Evolutionary conservation across 2,888 invertebrate species (phyloP).

Genomic region (Drosophila melanosoma): DNA sequence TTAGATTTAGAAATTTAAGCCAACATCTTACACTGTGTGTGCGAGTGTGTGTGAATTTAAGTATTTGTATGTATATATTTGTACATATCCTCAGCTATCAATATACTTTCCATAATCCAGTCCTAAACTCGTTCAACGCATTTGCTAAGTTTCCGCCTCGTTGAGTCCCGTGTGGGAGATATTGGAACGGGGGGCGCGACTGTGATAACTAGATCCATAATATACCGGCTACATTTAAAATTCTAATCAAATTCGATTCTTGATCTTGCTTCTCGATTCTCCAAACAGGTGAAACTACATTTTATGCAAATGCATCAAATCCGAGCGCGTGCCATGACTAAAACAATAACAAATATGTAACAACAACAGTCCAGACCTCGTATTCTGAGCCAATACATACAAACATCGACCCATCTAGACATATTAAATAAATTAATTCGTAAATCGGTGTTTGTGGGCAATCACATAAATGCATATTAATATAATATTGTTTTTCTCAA

Average conservation of each 20-base stretch:
- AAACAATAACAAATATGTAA: constrained; percentile 52
- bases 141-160: constrained; percentile 29
- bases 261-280: constrained; percentile 50
- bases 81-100: background rate
- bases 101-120: constrained; percentile 8
- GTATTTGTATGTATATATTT: background rate
- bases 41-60: background rate
- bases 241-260: constrained; percentile 37
- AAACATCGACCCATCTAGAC: constrained; percentile 10
- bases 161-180: background rate
- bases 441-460: constrained; percentile 5
- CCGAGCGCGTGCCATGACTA: constrained; percentile 41
- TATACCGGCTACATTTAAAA: constrained; percentile 21
- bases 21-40: background rate
- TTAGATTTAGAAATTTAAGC: background rate
- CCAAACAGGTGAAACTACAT: constrained; percentile 79
- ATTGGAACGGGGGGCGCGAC: background rate
- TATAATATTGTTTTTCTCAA: constrained; percentile 8
- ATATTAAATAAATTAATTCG: constrained; percentile 36
- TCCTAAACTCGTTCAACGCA: constrained; percentile 27
- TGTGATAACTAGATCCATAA: constrained; percentile 17
- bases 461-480: constrained; percentile 17
- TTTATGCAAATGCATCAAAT: constrained; percentile 77
- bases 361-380: constrained; percentile 35
- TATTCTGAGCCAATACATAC: constrained; percentile 11